Base-by-base conservation (phyloP, 1,140 invertebrate species). In the Cylas formicarius region DNA sequence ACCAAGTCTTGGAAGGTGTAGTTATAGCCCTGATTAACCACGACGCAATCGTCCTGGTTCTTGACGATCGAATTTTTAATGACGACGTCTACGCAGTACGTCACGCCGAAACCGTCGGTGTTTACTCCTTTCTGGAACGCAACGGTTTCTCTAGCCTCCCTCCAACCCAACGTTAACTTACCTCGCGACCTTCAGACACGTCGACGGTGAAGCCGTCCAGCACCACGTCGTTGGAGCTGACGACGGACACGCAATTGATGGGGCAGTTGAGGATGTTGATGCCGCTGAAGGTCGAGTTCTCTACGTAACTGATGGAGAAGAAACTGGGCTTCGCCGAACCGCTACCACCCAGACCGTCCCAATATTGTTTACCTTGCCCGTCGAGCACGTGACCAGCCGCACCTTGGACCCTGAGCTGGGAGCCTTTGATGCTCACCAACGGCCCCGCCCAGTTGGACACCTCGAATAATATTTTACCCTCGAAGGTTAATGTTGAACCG, bases 21-120 rank as follows among this genome's bases (percentile, higher is more conserved):
- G 11, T 44, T 19, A 10, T 18, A 24, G 7, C 44, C 50, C 5
- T 21, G 8, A 21, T 35, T 44, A 7, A 52, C 14, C 14, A 23
- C 35, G 4, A 52, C 41, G 28, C 50, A 52, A 35, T 48, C 50
- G 29, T 52, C 50, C 32, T 52, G 50, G 22, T 52, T 52, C 3
- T 19, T 26, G 1, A 52, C 41, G 9, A 31, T 28, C 10, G 28
- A 33, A 26, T 44, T 34, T 36, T 35, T 10, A 2, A 52, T 1
- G 22, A 20, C n/a, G 9, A 52, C 16, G 8, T 37, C 28, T 2
- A 9, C 11, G 13, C 10, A 17, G 8, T 23, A 22, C 9, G n/a
- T 8, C 14, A 52, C 27, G 16, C 35, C 44, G 21, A 52, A 47
- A 14, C 44, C 50, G 42, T 52, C 50, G 2, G 44, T 48, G 27